Evolutionary conservation across 2,113 vertebrate genomes (phyloP), one percentile per base, ranked within the genome.

Genomic region (Sinocyclocheilus anshuiensis): DNA sequence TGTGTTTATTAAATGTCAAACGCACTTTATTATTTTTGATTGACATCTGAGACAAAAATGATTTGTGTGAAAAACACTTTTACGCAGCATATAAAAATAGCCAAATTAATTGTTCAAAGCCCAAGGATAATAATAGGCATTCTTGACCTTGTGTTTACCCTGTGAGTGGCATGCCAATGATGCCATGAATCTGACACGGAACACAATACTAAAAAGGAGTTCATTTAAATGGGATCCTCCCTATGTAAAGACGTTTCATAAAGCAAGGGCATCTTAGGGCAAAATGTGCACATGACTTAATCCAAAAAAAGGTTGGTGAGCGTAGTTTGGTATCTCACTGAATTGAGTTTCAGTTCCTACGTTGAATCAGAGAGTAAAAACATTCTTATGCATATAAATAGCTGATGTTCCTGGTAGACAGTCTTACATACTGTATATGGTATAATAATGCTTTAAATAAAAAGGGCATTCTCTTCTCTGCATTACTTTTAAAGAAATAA

Each of bases 241-340:
- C 79, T 48, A 1, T 48, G 42, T 75, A 26, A 24, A 75, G 22
- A 6, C 22, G 11, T 67, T 48, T 63, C 45, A 55, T 39, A 42
- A 48, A 24, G 39, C 42, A n/a, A 75, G 39, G 63, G 81, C 36
- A 71, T 50, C 50, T 42, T 75, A 82, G 65, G 65, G 10, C 16
- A 71, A 86, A 76, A 82, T 57, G 72, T 76, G 75, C 83, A 67
- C 50, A 77, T 83, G 61, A 69, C 71, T 61, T 74, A 50, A 53
- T 50, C 65, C 45, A n/a, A 67, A 67, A 71, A 71, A 57, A 18
- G 15, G 18, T 20, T 10, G 29, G 16, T 71, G 15, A 71, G 29
- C 1, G 8, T 33, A 71, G 33, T 22, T 67, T 15, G 26, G 65
- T 69, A 69, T 69, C 24, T 33, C 63, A 67, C 2, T 67, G 12